Evolutionary conservation across 2,888 invertebrate species (phyloP), one percentile per base, ranked within the genome.

Genomic region (Herminia tarsipennalis): DNA sequence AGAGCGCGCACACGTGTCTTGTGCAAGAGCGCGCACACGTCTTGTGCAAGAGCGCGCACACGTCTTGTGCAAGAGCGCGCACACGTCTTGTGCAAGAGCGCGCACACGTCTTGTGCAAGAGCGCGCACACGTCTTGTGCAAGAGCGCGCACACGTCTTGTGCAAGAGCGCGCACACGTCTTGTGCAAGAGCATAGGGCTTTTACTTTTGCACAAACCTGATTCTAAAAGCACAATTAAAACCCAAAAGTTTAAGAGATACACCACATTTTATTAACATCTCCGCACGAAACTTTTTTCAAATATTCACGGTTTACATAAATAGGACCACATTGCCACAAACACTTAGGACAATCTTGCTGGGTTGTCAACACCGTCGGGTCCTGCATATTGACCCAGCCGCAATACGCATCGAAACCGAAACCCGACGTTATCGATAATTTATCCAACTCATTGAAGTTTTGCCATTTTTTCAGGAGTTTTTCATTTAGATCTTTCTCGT

Each of bases 251-350:
- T 34, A 32, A 42, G 37, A 49, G 34, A 41, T 43, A 83, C 80
- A 70, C 45, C 69, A 83, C 80, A 76, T 73, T 82, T 81, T 79
- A 83, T 79, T 84, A 24, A 73, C 62, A 54, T 81, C 69, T 60
- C 67, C 70, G 60, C 70, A 74, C 70, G 66, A 71, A 60, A 78
- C 71, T 67, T 72, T 78, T 60, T 76, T 62, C 54, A 83, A 79
- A 75, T 74, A 77, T 33, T 77, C 83, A 81, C 79, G 71, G 54
- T 71, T 76, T 47, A 88, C 82, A 69, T 76, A 86, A 63, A 90
- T 82, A 52, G 81, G 73, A 69, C 89, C 88, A 73, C 84, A 81
- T 73, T 90, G 89, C 89, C 89, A 90, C 85, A 89, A 79, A 85
- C 88, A 89, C 62, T 82, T 83, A 56, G 88, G 88, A 85, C 89